These are phyloP conservation scores for Agrotis clavis DNA, from an alignment of 2,888 invertebrate genomes.

Conservation along the genomic window DNA sequence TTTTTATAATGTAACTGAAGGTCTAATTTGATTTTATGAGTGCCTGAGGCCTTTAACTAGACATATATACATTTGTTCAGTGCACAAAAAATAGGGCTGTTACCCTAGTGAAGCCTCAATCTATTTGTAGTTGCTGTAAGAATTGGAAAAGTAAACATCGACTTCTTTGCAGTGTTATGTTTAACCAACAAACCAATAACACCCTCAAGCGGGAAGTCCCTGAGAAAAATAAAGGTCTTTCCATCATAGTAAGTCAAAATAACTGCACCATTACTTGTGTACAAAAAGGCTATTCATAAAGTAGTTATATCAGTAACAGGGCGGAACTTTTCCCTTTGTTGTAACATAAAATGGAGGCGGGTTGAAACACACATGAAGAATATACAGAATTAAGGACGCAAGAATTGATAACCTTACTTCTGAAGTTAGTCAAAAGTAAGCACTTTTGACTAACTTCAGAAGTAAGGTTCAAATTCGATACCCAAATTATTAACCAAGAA, in stretches of 20 bases:
- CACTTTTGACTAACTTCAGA: no score
- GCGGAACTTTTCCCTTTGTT: constrained; percentile 48
- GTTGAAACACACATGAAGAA: constrained; percentile 1
- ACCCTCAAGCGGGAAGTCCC: neutral
- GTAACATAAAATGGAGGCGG: constrained; percentile 32
- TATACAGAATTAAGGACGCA: neutral
- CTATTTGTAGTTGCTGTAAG: no score
- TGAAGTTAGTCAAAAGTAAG: constrained; percentile 6
- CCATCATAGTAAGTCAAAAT: constrained; percentile 59
- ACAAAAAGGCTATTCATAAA: constrained; percentile 52
- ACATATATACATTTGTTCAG: no score
- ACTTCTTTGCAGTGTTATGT: constrained; percentile 8
- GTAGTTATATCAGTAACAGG: constrained; percentile 46
- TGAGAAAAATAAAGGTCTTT: constrained; percentile 30
- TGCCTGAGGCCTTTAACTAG: no score
- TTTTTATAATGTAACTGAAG: no score
- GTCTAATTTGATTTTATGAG: no score
- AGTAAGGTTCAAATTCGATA: no score
- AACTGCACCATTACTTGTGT: constrained; percentile 60
- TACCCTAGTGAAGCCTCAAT: no score
- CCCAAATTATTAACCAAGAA: no score
- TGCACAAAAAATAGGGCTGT: no score
- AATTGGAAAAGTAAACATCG: no score
- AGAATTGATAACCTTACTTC: neutral
- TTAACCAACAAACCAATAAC: neutral